phyloP scores from a whole-genome alignment of 2,888 invertebrate genomes.

The Allacma fusca region DNA sequence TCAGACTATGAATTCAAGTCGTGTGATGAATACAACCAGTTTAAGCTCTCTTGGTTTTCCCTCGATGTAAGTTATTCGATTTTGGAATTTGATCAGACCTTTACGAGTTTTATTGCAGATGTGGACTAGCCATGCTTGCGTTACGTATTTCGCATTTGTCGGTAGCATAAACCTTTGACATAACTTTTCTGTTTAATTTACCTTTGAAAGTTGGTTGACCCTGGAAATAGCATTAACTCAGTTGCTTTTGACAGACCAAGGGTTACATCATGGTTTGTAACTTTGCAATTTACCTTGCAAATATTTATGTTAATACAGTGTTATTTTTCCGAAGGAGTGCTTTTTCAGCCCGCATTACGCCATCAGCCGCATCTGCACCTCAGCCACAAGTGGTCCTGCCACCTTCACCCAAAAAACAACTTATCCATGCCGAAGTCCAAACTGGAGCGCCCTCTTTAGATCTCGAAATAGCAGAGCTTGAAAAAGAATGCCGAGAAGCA shows the following conservation, averaged over 20 bases:
- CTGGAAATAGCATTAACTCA: too few relatives aligned
- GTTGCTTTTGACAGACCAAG: too few relatives aligned
- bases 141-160: not conserved
- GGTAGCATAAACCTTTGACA: too few relatives aligned
- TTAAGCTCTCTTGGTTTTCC: slow-evolving; percentile 22
- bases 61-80: not conserved
- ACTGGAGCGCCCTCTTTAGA: not conserved
- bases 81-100: not conserved
- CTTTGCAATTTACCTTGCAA: too few relatives aligned
- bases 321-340: not conserved
- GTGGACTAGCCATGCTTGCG: too few relatives aligned
- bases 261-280: too few relatives aligned
- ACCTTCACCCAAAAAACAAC: slow-evolving; percentile 5
- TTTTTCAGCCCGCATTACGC: not conserved
- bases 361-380: not conserved
- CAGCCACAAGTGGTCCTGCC: not conserved
- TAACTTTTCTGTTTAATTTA: too few relatives aligned
- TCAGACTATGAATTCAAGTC: not conserved
- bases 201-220: too few relatives aligned
- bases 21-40: not conserved
- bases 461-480: slow-evolving; percentile 11
- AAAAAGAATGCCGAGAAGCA: not conserved
- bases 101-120: too few relatives aligned
- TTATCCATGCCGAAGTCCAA: not conserved
- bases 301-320: too few relatives aligned